Base-by-base conservation (phyloP, 1,140 invertebrate species). In the Antheraea pernyi region DNA sequence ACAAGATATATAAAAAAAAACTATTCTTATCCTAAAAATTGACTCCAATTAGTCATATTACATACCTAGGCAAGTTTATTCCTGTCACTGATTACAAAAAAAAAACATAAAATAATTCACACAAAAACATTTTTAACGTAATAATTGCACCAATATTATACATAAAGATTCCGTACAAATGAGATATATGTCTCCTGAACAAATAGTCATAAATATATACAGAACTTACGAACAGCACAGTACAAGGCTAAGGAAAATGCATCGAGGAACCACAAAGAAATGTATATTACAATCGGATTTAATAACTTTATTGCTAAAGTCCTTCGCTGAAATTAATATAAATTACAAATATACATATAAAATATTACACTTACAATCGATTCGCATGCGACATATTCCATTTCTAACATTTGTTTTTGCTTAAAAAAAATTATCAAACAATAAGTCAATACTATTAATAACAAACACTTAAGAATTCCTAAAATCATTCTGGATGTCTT, bases 261-360 rank as follows among this genome's bases (percentile, higher is more conserved):
- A 78, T 77, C 39, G 69, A 85, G 83, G 83, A 85, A 85, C 83
- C 74, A 82, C 70, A 81, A 80, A 78, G 74, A 74, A 65, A 72
- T 59, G 59, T 66, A 65, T 60, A 61, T 30, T 58, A 59, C 19
- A 65, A 61, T 13, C 19, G 22, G 19, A 61, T 61, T 13, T 13
- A 3, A 9, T 61, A 30, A 36, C 10, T 53, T 30, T 71, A 71
- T n/a, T n/a, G n/a, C n/a, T 64, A 68, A 68, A 3, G 53, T 46
- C 67, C 59, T 37, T 65, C n/a, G 67, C 58, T 37, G 19, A 65
- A 66, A 68, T 48, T 53, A n/a, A 53, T 16, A 60, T 61, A 58
- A 22, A 36, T 62, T 61, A 61, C 37, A 66, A 72, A 42, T 72
- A 66, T 61, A 69, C 62, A 66, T 59, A 60, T 16, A 68, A 66